Percentiles rank a stretch among this genome's conserved stretches.
phyloP scores from a whole-genome alignment of 2,797 vertebrate genomes.

The Halcyon smyrnensis region DNA sequence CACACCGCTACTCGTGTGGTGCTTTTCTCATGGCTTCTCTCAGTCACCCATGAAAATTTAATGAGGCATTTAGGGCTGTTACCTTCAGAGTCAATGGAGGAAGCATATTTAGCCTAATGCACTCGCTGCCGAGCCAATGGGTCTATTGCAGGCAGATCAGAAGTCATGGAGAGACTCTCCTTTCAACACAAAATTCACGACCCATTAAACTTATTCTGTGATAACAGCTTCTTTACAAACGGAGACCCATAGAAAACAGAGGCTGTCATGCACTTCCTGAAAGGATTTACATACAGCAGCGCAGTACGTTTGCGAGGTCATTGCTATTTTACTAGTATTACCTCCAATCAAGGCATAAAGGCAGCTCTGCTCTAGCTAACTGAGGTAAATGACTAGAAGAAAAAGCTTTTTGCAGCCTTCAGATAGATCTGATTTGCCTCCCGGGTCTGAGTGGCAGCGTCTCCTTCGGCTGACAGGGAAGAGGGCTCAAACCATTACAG shows the following conservation, averaged over 20 bases:
- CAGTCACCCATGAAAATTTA: conserved; percentile 82
- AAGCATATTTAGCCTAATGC: conserved; percentile 80
- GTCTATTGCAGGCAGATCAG: conserved; percentile 69
- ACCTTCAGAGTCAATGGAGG: conserved; percentile 79
- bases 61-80: conserved; percentile 81
- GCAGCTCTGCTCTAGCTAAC: not conserved
- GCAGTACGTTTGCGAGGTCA: conserved; percentile 60
- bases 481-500: not conserved
- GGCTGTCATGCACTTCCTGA: conserved; percentile 67
- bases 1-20: not conserved
- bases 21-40: conserved; percentile 66
- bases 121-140: conserved; percentile 72
- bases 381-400: conserved; percentile 2
- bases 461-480: not conserved
- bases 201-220: conserved; percentile 81
- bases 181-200: conserved; percentile 78
- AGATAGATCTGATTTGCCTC: not conserved
- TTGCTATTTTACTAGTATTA: conserved; percentile 29
- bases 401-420: conserved; percentile 34
- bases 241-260: conserved; percentile 53
- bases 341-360: conserved; percentile 48
- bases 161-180: conserved; percentile 72
- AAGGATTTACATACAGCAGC: conserved; percentile 73
- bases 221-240: conserved; percentile 79
- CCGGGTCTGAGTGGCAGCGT: not conserved